Percentiles rank a stretch among this genome's conserved stretches.
Evolutionary conservation across 2,113 vertebrate genomes (phyloP).

Genomic region (Myiozetetes cayanensis): DNA sequence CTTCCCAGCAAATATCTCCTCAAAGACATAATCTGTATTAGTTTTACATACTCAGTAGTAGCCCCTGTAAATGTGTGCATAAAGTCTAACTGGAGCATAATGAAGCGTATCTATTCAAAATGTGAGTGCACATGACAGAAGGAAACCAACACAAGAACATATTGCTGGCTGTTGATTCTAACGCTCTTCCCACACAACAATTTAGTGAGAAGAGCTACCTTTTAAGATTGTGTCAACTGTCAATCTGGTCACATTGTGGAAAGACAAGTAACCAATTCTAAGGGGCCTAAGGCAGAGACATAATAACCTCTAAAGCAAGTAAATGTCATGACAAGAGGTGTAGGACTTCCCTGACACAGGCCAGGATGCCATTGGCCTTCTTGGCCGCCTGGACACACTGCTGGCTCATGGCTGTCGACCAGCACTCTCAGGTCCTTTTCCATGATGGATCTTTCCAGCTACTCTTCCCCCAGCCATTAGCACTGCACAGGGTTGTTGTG

Average conservation of each 20-base stretch:
- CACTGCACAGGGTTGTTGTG: no score
- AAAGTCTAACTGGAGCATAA: not conserved
- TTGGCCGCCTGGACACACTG: no score
- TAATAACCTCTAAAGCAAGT: not conserved
- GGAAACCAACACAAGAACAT: not conserved
- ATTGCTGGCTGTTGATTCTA: conserved; percentile 43
- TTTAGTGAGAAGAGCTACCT: not conserved
- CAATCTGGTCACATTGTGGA: not conserved
- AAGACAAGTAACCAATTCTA: not conserved
- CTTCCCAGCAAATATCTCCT: not conserved
- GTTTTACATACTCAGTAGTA: not conserved
- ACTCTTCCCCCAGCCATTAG: no score
- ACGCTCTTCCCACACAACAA: not conserved
- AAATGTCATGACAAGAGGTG: not conserved
- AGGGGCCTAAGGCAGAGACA: not conserved
- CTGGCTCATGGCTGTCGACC: no score
- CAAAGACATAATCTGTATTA: not conserved
- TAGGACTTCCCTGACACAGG: not conserved
- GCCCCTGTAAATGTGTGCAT: not conserved
- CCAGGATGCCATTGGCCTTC: no score
- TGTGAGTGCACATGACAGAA: not conserved
- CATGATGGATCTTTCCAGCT: no score
- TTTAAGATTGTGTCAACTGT: not conserved
- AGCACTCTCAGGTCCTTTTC: no score
- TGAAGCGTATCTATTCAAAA: not conserved